A percentile compares a stretch with the other conserved stretches of the same genome.
These are phyloP conservation scores for Rallus crepitans DNA, from an alignment of 2,797 vertebrate genomes.

Conservation along the genomic window DNA sequence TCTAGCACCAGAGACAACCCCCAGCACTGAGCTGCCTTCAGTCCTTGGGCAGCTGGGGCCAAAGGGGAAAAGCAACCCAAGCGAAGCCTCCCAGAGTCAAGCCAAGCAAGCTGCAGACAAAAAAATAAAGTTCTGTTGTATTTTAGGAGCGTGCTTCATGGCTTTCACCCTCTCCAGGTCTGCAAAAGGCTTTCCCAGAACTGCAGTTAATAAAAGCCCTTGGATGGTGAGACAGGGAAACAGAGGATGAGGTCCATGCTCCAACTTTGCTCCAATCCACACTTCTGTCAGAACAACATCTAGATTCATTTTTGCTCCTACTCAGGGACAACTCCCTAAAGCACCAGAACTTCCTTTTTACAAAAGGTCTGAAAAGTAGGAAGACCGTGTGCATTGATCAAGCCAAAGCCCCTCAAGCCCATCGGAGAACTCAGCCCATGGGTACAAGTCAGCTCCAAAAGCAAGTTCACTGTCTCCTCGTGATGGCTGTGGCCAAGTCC, in stretches of 20 bases:
- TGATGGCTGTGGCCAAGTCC: not conserved
- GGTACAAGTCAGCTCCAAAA: not conserved
- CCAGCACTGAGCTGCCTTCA: not conserved
- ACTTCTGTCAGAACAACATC: not conserved
- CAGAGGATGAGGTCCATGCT: not conserved
- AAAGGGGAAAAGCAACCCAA: not conserved
- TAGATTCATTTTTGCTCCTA: not conserved
- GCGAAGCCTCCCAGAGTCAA: not conserved
- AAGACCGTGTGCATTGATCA: accelerated
- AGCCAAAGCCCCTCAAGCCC: not conserved
- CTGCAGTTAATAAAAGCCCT: not conserved
- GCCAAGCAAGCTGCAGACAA: not conserved
- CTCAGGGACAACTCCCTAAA: not conserved
- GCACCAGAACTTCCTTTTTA: not conserved
- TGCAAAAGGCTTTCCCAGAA: not conserved
- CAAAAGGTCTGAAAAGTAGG: not conserved
- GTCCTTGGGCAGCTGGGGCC: not conserved
- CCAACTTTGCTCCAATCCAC: not conserved
- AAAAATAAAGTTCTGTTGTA: not conserved
- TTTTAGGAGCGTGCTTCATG: not conserved
- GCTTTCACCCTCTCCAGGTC: not conserved
- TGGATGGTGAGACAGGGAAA: not conserved
- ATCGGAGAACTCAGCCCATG: not conserved
- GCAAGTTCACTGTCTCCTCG: not conserved
- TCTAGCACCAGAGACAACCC: not conserved